These are phyloP conservation scores for Antheraea mylitta DNA, from an alignment of 1,140 invertebrate species.

Conservation along the genomic window DNA sequence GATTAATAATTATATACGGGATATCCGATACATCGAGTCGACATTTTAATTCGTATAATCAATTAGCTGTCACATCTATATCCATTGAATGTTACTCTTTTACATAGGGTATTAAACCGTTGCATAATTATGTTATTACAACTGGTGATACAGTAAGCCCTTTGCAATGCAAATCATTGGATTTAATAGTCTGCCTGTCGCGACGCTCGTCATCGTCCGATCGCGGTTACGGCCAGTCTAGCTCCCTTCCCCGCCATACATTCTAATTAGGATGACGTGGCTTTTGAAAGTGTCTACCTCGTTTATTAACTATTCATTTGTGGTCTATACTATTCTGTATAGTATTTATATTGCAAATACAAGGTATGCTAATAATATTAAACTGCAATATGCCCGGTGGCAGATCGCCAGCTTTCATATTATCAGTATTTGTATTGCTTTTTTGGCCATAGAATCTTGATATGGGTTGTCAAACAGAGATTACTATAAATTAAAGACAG, in stretches of 20 bases:
- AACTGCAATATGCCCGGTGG: too few species aligned
- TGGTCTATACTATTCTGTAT: not conserved
- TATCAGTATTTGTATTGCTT: too few species aligned
- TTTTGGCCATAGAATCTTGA: too few species aligned
- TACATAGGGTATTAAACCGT: not conserved
- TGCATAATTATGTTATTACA: not conserved
- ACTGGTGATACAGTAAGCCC: not conserved
- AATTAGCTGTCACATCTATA: too few species aligned
- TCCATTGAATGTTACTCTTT: not conserved
- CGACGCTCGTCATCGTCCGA: not conserved
- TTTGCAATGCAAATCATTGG: not conserved
- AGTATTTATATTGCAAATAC: not conserved
- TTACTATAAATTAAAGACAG: too few species aligned
- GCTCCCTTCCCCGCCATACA: not conserved
- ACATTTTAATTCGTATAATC: too few species aligned
- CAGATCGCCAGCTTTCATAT: too few species aligned
- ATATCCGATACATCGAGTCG: too few species aligned
- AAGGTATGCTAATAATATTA: not conserved
- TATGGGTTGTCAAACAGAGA: too few species aligned
- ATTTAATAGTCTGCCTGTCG: not conserved
- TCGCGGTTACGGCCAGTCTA: not conserved
- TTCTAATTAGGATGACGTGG: not conserved
- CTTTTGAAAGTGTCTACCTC: slow-evolving; percentile 4
- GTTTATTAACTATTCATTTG: slow-evolving; percentile 2
- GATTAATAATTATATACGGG: too few species aligned